Evolutionary conservation across 1,140 invertebrate genomes (phyloP), one percentile per base, ranked within the genome.

Genomic region (Seison nebaliae): DNA sequence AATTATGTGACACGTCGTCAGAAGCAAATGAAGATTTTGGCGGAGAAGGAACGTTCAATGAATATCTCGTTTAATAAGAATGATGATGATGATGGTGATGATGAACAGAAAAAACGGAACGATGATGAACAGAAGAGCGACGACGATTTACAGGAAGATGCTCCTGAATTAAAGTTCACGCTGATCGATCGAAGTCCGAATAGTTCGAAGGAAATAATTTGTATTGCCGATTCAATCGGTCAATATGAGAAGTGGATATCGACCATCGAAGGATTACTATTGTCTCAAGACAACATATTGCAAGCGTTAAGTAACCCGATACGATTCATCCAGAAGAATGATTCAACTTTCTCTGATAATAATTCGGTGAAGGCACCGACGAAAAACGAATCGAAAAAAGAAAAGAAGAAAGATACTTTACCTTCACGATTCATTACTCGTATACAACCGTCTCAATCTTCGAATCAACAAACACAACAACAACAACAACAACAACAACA

Each of bases 81-180:
- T n/a, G n/a, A n/a, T n/a, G n/a, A n/a, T n/a, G n/a, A n/a, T n/a
- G n/a, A n/a, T n/a, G n/a, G n/a, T n/a, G n/a, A n/a, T n/a, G n/a
- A n/a, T n/a, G n/a, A n/a, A n/a, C n/a, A n/a, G n/a, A n/a, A n/a
- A n/a, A n/a, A n/a, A n/a, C n/a, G n/a, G n/a, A n/a, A n/a, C n/a
- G n/a, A n/a, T n/a, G n/a, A n/a, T n/a, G n/a, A n/a, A n/a, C 50
- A 84, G 80, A 74, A 86, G 38, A 91, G 93, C 57, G 88, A 88
- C 62, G 79, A 93, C 77, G 68, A 68, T 36, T 56, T 86, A 47
- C 68, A 40, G 28, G 50, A 57, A 44, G 69, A 72, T 46, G 63
- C 64, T 30, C 48, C 67, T 36, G 60, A 63, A 5, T 68, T 70
- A 30, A 70, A 68, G 47, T 93, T 88, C 55, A 61, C 73, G 8